Percentiles rank a stretch among this genome's conserved stretches.
Evolutionary conservation across 2,888 invertebrate species (phyloP).

Genomic region (Athripsodes cinereus): DNA sequence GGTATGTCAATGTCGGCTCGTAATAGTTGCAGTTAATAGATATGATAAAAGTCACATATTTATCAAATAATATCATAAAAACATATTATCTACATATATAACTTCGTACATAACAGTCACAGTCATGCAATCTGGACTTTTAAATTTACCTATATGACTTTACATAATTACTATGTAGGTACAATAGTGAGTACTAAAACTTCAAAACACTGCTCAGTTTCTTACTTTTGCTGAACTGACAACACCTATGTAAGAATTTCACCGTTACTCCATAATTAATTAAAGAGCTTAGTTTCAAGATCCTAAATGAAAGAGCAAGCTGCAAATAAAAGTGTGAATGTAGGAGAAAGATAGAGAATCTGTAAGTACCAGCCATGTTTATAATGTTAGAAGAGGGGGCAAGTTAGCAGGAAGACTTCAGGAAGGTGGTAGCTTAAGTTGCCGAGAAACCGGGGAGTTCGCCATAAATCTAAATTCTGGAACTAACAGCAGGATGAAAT

Average conservation of each 20-base stretch:
- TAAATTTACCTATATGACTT: no score
- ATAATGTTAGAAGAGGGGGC: not conserved
- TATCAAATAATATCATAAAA: no score
- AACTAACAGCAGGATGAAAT: conserved; percentile 12
- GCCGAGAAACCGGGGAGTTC: conserved; percentile 13
- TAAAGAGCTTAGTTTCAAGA: conserved; percentile 57
- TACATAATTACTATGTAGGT: no score
- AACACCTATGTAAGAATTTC: conserved; percentile 1
- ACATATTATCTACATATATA: no score
- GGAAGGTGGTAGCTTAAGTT: conserved; percentile 21
- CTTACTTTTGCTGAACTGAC: conserved; percentile 7
- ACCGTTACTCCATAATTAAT: conserved; percentile 48
- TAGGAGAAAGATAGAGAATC: conserved; percentile 30
- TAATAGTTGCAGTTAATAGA: no score
- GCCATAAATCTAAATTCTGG: conserved; percentile 15
- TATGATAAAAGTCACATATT: no score
- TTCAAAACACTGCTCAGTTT: no score
- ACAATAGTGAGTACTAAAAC: no score
- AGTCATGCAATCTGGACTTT: no score
- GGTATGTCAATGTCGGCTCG: no score
- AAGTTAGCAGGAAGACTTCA: conserved; percentile 1
- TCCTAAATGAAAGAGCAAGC: conserved; percentile 7
- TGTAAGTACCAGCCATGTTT: not conserved
- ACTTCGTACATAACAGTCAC: no score
- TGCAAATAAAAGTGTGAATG: not conserved